phyloP scores from a whole-genome alignment of 2,797 vertebrate species.

The Lophius americanus region DNA sequence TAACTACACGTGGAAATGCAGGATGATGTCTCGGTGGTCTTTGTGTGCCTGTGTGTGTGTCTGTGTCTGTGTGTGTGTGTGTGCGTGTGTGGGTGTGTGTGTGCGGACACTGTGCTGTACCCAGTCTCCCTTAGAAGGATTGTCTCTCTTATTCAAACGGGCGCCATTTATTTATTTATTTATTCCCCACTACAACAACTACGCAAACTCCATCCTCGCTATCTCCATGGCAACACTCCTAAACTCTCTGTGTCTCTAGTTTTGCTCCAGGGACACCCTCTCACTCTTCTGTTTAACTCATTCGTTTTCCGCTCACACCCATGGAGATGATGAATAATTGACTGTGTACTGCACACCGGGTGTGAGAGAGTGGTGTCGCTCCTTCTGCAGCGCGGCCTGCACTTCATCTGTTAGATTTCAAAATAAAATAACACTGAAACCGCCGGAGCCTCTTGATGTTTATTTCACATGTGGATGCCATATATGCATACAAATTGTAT shows the following conservation, averaged over 20 bases:
- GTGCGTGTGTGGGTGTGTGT: constrained; percentile 9
- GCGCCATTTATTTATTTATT: constrained; percentile 69
- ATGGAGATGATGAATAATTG: constrained; percentile 43
- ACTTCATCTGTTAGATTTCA: constrained; percentile 64
- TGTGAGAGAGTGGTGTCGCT: constrained; percentile 35
- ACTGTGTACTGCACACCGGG: constrained; percentile 40
- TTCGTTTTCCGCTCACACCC: constrained; percentile 23
- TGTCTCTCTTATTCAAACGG: constrained; percentile 29
- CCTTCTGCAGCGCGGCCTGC: constrained; percentile 24
- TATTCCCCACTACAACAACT: constrained; percentile 45
- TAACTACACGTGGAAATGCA: constrained; percentile 8
- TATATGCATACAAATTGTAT: neutral
- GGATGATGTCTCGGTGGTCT: constrained; percentile 9
- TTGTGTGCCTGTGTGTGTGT: constrained; percentile 17
- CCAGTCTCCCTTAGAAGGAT: constrained; percentile 52
- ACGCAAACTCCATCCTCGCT: constrained; percentile 7
- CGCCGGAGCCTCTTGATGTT: constrained; percentile 1
- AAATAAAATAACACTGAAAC: constrained; percentile 70
- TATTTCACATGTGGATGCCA: constrained; percentile 14
- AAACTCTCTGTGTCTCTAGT: constrained; percentile 24
- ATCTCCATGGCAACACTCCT: constrained; percentile 57
- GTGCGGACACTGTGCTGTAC: constrained; percentile 34
- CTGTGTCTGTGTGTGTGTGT: constrained; percentile 17
- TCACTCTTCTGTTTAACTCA: constrained; percentile 5
- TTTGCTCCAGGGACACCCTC: constrained; percentile 25